Conservation (phyloP, 2,797 vertebrate species). For the Sciurus carolinensis region DNA sequence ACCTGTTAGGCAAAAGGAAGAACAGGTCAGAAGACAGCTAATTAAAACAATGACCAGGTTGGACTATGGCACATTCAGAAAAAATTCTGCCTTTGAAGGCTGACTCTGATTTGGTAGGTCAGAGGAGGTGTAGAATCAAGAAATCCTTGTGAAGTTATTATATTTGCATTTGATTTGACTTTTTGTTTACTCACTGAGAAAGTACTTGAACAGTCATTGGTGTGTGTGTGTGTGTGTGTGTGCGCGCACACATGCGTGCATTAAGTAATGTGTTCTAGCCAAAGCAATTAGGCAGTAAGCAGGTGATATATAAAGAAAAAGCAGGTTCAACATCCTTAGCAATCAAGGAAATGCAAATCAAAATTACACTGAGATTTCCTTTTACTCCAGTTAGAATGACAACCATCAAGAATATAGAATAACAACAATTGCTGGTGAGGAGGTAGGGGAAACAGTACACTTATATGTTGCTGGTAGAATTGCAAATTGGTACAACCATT, state of each 20-base stretch:
- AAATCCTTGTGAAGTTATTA: background rate
- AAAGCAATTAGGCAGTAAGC: background rate
- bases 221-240: background rate
- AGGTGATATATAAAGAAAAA: background rate
- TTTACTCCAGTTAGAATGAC: no score
- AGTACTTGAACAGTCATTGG: background rate
- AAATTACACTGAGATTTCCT: no score
- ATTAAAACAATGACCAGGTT: background rate
- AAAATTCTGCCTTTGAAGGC: background rate
- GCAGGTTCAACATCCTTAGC: no score
- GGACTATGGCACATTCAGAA: background rate
- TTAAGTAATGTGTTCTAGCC: background rate
- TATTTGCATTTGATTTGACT: background rate
- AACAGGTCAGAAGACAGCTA: background rate
- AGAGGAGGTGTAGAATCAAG: background rate
- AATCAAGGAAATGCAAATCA: no score
- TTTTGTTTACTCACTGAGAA: slow-evolving; percentile 19
- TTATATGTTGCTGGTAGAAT: no score
- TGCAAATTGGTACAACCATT: no score
- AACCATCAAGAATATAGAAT: no score
- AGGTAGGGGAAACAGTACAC: no score
- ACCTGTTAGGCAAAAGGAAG: background rate
- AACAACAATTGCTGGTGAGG: no score
- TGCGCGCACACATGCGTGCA: background rate
- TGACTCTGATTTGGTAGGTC: background rate